Evolutionary conservation across 1,140 invertebrate genomes (phyloP), one percentile per base, ranked within the genome.

Genomic region (Sitodiplosis mosellana): DNA sequence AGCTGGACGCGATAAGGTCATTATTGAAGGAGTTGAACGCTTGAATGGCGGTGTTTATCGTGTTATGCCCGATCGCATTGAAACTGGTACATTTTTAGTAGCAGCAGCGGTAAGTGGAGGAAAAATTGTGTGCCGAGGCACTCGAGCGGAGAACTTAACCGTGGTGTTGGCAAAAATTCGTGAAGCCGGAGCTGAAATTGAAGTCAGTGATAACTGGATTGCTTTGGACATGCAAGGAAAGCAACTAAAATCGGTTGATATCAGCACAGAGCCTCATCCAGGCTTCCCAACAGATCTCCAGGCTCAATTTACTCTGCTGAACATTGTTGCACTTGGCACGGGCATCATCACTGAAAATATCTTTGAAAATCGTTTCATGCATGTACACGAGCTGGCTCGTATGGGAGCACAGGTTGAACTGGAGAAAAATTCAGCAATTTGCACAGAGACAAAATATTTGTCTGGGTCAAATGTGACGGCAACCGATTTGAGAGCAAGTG

Each of bases 201-300:
- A 50, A n/a, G 17, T 20, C 18, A 44, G 19, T 40, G 45, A 48
- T 33, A 49, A 50, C 42, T 46, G 49, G 52, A 52, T 49, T 43
- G 36, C 34, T 44, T 45, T 57, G 42, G 38, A 46, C 43, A 49
- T 49, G 51, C 56, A 41, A 37, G 49, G 49, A 44, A 47, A 47
- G 38, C 41, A 46, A 33, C 43, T 48, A 45, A 51, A 52, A 40
- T 44, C 54, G 22, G 53, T 55, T 33, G 49, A 53, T 27, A 42
- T 61, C 17, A 27, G 22, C 21, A 60, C 59, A 22, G 33, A 40
- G 19, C 59, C 59, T 11, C 55, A 54, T 40, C 59, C 59, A 1
- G 56, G 50, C 1, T 61, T 61, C 37, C 54, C 59, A 18, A 59
- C 59, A 12, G 59, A 61, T 52, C 46, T 61, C 50, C 59, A 60